A percentile compares a stretch with the other conserved stretches of the same genome.
phyloP scores from a whole-genome alignment of 1,140 invertebrate genomes.

The Aphelenchoides fujianensis region DNA sequence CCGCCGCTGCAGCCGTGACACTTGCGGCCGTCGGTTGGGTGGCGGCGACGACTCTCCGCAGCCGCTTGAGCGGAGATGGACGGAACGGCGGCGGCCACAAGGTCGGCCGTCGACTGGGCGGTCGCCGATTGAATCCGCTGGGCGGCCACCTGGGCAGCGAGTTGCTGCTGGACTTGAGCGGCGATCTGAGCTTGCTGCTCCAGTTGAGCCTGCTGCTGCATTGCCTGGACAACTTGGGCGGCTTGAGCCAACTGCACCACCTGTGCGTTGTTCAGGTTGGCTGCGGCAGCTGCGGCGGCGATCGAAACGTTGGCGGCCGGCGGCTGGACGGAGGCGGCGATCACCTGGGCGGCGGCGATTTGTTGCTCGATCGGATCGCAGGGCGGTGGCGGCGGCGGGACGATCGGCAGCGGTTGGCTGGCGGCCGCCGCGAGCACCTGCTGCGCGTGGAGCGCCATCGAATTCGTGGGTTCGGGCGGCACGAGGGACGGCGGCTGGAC shows the following conservation, averaged over 20 bases:
- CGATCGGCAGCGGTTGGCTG: constrained; percentile 4
- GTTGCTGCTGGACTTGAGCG: constrained; percentile 19
- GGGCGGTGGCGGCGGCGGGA: constrained; percentile 17
- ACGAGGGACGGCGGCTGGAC: neutral
- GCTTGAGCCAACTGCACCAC: constrained; percentile 37
- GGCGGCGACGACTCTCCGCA: too few species aligned
- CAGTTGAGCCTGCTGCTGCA: constrained; percentile 33
- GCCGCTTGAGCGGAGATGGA: too few species aligned
- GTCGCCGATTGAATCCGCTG: constrained; percentile 42
- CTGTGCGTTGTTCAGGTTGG: constrained; percentile 32
- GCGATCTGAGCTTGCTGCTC: constrained; percentile 37
- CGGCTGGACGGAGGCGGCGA: constrained; percentile 14
- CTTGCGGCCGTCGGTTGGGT: constrained; percentile 41
- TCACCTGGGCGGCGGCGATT: constrained; percentile 20
- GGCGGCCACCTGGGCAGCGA: constrained; percentile 34
- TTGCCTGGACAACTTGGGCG: constrained; percentile 36
- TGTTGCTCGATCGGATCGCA: constrained; percentile 21
- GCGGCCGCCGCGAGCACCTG: neutral
- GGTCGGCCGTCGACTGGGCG: neutral
- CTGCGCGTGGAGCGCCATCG: neutral
- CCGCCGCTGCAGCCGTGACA: neutral
- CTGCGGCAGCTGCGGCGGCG: constrained; percentile 24
- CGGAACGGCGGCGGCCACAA: too few species aligned
- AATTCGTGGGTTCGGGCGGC: neutral
- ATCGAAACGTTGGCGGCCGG: constrained; percentile 1